phyloP scores from a whole-genome alignment of 1,140 invertebrate genomes.

The Conus betulinus region DNA sequence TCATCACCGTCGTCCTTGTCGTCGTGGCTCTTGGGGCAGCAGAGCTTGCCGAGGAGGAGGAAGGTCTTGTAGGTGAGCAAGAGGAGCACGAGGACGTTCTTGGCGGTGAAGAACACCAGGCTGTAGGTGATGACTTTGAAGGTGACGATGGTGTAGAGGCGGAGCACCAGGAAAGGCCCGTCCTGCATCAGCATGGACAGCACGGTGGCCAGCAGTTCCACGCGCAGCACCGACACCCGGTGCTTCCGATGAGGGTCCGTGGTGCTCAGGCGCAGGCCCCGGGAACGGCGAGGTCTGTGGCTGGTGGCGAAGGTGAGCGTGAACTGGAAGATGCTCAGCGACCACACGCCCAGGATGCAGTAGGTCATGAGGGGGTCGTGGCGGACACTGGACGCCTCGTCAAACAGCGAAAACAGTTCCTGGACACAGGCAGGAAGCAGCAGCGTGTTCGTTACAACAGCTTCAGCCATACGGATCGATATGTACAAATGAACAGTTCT shows the following conservation, averaged over 20 bases:
- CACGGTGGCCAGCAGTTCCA: conserved; percentile 30
- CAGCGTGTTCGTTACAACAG: no score
- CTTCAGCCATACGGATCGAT: no score
- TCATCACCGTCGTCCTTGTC: background rate
- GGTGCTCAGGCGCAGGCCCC: background rate
- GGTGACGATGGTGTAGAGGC: conserved; percentile 87
- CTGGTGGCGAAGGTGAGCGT: conserved; percentile 63
- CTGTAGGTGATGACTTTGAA: conserved; percentile 91
- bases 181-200: conserved; percentile 79
- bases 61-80: conserved; percentile 74
- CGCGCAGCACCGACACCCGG: background rate
- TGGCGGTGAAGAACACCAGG: conserved; percentile 94
- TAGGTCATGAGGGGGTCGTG: conserved; percentile 53
- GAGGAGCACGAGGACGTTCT: conserved; percentile 89
- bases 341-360: conserved; percentile 73
- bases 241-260: background rate
- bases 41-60: conserved; percentile 44
- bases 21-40: background rate
- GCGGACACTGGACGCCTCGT: conserved; percentile 59
- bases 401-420: conserved; percentile 95
- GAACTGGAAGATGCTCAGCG: conserved; percentile 88
- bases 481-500: no score
- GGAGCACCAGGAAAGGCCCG: conserved; percentile 89
- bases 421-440: background rate
- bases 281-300: conserved; percentile 51